Evolutionary conservation across 2,888 invertebrate genomes (phyloP).

Genomic region (Bhutanitis thaidina): DNA sequence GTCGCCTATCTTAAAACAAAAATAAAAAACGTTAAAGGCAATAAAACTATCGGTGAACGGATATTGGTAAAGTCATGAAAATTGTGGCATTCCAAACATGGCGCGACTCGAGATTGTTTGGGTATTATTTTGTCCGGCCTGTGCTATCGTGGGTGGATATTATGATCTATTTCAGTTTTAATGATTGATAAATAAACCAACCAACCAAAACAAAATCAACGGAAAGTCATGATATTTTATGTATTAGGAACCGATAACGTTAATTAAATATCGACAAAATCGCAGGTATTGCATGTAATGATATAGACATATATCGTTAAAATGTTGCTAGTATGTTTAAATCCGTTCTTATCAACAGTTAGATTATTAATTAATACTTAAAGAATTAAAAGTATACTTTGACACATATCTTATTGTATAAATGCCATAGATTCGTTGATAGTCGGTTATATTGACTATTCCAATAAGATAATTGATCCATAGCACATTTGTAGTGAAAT

Average conservation of each 20-base stretch:
- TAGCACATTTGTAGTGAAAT: too few relatives aligned
- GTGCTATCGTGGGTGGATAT: slow-evolving; percentile 15
- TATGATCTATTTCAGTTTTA: slow-evolving; percentile 53
- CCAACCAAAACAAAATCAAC: too few relatives aligned
- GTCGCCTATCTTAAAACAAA: slow-evolving; percentile 13
- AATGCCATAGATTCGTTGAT: too few relatives aligned
- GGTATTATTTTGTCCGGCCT: slow-evolving; percentile 21
- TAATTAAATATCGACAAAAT: slow-evolving; percentile 7
- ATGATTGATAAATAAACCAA: slow-evolving; percentile 52
- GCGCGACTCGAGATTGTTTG: slow-evolving; percentile 28
- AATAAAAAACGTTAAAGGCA: slow-evolving; percentile 20
- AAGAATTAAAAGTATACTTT: too few relatives aligned
- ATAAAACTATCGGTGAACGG: slow-evolving; percentile 33
- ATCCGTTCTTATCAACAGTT: too few relatives aligned
- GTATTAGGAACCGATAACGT: slow-evolving; percentile 31
- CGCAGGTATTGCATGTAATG: neutral
- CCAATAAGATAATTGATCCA: too few relatives aligned
- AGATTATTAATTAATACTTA: too few relatives aligned
- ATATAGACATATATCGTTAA: too few relatives aligned
- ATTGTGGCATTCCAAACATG: slow-evolving; percentile 31
- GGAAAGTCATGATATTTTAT: slow-evolving; percentile 31
- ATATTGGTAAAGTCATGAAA: slow-evolving; percentile 36
- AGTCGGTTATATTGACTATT: too few relatives aligned
- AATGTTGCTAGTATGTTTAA: too few relatives aligned
- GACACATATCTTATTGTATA: too few relatives aligned